Evolutionary conservation across 1,140 invertebrate species (phyloP), one percentile per base, ranked within the genome.

Genomic region (Psix sp.): DNA sequence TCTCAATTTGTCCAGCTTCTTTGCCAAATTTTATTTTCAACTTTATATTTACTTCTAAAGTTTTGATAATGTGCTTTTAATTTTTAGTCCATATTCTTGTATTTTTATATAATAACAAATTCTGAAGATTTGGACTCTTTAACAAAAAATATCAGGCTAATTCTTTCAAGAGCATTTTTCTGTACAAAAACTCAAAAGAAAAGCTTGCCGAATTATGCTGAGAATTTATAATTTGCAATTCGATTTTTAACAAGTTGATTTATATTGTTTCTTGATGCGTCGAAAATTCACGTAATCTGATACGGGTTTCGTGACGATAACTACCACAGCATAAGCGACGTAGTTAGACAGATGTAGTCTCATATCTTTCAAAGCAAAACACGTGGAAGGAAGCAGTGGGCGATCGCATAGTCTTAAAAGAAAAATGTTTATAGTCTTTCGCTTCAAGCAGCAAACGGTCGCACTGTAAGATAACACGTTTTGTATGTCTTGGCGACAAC

Each of bases 401-500:
- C 21, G 26, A 6, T 46, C 60, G 54, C 66, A 70, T 46, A 66
- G 15, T 51, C 48, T 14, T n/a, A 17, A 16, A 70, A 63, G 73
- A 75, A 70, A 67, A 65, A 75, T 70, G 65, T 75, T 75, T 75
- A 70, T 75, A 59, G 57, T 51, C 38, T 38, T 49, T 65, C 33
- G 46, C 52, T 46, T 42, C 57, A 51, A 52, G 57, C 35, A 65
- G 18, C 33, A 51, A 21, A 57, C 39, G 40, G 36, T 73, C 56
- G n/a, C 39, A 35, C 10, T 20, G 54, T 40, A 29, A 68, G 72
- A 70, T 75, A 70, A 74, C 63, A 57, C 72, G 59, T 74, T 68
- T 57, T 74, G 15, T 54, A 57, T 45, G 51, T 43, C 59, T 72
- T 51, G 59, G 52, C 39, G 70, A 54, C 70, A 51, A 52, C 60